Percentiles rank a stretch among this genome's conserved stretches.
phyloP scores from a whole-genome alignment of 2,888 invertebrate species.

The Chrysolina oricalcia region DNA sequence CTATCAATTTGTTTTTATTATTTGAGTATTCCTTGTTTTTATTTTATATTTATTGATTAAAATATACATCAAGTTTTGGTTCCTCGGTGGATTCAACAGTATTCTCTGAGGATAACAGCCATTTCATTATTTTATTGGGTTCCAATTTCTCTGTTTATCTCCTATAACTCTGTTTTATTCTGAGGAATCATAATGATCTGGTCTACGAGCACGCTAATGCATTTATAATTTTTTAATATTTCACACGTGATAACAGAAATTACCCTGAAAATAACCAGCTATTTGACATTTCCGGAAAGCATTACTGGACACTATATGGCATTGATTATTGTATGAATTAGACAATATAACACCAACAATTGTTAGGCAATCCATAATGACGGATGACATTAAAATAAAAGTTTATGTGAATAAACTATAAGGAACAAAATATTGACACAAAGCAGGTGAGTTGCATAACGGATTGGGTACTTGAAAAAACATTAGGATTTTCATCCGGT shows the following conservation, averaged over 20 bases:
- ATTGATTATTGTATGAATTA: constrained; percentile 38
- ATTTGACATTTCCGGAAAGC: constrained; percentile 51
- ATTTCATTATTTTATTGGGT: too few relatives aligned
- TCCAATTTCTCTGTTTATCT: too few relatives aligned
- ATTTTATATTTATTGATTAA: too few relatives aligned
- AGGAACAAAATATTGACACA: neutral
- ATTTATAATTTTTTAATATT: constrained; percentile 55
- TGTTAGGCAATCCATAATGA: constrained; percentile 6
- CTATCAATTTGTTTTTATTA: too few relatives aligned
- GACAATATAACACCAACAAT: constrained; percentile 20
- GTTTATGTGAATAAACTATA: neutral
- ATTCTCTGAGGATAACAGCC: too few relatives aligned
- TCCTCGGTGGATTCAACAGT: too few relatives aligned
- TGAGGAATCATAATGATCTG: too few relatives aligned
- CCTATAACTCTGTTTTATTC: too few relatives aligned
- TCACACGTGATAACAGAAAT: constrained; percentile 53
- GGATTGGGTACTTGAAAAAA: neutral
- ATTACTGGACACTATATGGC: constrained; percentile 47
- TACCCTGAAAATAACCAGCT: constrained; percentile 47
- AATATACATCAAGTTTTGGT: too few relatives aligned
- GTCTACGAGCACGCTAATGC: constrained; percentile 40
- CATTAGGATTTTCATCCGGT: neutral
- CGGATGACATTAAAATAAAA: constrained; percentile 17
- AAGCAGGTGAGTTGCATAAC: neutral
- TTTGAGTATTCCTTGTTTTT: too few relatives aligned